Evolutionary conservation across 2,888 invertebrate species (phyloP).

Genomic region (Monochamus alternatus): DNA sequence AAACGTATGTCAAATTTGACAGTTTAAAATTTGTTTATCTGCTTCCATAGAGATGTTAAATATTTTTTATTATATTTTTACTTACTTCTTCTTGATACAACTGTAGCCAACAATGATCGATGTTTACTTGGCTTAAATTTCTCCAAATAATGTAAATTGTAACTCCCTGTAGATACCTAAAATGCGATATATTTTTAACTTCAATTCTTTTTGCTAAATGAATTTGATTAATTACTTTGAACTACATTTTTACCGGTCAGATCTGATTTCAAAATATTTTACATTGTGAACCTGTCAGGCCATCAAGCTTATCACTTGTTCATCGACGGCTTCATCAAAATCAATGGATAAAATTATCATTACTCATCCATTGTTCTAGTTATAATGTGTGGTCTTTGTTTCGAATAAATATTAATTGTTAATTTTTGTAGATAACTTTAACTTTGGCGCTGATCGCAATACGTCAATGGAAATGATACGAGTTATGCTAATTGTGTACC

Average conservation of each 20-base stretch:
- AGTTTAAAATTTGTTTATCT: too few relatives aligned
- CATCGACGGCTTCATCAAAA: slow-evolving; percentile 66
- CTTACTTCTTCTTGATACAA: too few relatives aligned
- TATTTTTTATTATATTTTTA: too few relatives aligned
- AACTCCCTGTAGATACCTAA: background rate
- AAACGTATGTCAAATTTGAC: too few relatives aligned
- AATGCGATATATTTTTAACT: background rate
- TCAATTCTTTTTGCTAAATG: slow-evolving; percentile 23
- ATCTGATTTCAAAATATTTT: slow-evolving; percentile 64
- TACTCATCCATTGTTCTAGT: slow-evolving; percentile 45
- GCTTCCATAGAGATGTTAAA: too few relatives aligned
- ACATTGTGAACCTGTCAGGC: slow-evolving; percentile 64
- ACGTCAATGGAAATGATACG: slow-evolving; percentile 1
- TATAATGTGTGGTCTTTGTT: slow-evolving; percentile 45
- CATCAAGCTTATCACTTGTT: slow-evolving; percentile 64
- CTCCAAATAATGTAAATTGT: too few relatives aligned
- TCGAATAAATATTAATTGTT: slow-evolving; percentile 23
- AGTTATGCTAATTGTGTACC: slow-evolving; percentile 1
- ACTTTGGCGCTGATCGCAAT: slow-evolving; percentile 6
- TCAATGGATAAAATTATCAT: slow-evolving; percentile 50
- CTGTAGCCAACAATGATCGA: too few relatives aligned
- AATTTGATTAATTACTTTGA: slow-evolving; percentile 57
- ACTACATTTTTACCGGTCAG: slow-evolving; percentile 61
- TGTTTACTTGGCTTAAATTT: too few relatives aligned
- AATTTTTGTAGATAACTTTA: slow-evolving; percentile 13